Conservation (phyloP, 2,888 invertebrate genomes). For the Matsumyia berberina region DNA sequence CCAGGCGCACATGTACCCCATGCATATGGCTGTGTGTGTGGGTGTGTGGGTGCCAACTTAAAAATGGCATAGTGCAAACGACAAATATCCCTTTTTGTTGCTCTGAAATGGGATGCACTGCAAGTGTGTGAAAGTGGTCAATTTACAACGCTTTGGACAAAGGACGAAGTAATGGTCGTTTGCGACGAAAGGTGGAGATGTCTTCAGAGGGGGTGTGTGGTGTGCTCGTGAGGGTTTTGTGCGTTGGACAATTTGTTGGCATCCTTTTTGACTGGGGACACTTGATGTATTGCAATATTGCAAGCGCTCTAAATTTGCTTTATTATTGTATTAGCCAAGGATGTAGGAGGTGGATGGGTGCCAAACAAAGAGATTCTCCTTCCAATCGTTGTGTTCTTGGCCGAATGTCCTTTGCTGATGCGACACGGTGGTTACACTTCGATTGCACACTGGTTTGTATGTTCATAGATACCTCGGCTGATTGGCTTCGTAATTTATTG, state of each 20-base stretch:
- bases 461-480: conserved; percentile 71
- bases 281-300: conserved; percentile 75
- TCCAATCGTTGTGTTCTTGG: conserved; percentile 39
- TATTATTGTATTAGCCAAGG: conserved; percentile 72
- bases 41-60: conserved; percentile 27
- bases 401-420: conserved; percentile 34
- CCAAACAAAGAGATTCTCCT: conserved; percentile 57
- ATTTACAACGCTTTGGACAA: conserved; percentile 68
- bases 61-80: conserved; percentile 47
- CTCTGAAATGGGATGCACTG: conserved; percentile 33
- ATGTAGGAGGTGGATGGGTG: neutral
- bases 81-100: conserved; percentile 53
- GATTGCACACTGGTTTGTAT: conserved; percentile 62
- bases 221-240: conserved; percentile 34
- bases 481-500: conserved; percentile 74
- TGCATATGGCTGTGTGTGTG: too few species aligned
- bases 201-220: conserved; percentile 7
- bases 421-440: conserved; percentile 55
- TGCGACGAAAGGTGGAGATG: conserved; percentile 31
- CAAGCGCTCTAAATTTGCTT: conserved; percentile 66
- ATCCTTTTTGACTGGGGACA: conserved; percentile 60
- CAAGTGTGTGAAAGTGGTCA: conserved; percentile 69
- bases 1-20: neutral
- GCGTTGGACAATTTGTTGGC: conserved; percentile 73
- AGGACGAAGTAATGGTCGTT: conserved; percentile 59